Base-by-base conservation (phyloP, 2,797 vertebrate species). In the Tinamus major region DNA sequence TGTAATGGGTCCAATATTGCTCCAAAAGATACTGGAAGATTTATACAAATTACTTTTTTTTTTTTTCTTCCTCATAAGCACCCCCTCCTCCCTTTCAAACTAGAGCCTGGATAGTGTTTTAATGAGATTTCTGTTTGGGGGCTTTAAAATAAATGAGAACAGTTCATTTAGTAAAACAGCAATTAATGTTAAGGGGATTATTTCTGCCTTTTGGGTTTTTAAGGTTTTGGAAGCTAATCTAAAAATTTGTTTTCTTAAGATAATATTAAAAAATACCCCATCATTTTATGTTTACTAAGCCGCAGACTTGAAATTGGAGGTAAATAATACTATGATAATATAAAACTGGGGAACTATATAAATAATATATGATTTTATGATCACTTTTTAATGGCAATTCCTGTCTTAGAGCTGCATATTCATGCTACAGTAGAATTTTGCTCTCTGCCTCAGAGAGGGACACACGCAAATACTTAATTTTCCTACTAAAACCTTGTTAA, bases 361-460 rank as follows among this genome's bases (percentile, higher is more conserved):
- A 94, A 95, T 93, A 93, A 94, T 78, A 29, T 23, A 90, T 77
- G 76, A 89, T 65, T 84, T 76, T 80, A 87, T 93, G 67, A 96
- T 92, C 79, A 85, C n/a, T 89, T 94, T 95, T 94, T 95, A 94
- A 71, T 76, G 56, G 23, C 46, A 93, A 67, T 67, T 89, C 42
- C 67, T 16, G 64, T 88, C 63, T 79, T 94, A 76, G 20, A 83
- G 46, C 24, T 86, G 35, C 41, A 51, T 90, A 87, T 83, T 96
- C 79, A 92, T 81, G 15, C 15, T 18, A 56, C 29, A 64, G 41
- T 13, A 92, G 65, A 88, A 37, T 64, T 91, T 91, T 89, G 76
- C 53, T 94, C 15, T 59, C 31, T 87, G 39, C 26, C 79, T 63
- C 20, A 83, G 39, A 77, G 16, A 83, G 46, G 75, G 15, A 53